Percentiles rank a stretch among this genome's conserved stretches.
phyloP scores from a whole-genome alignment of 1,140 invertebrate genomes.

The Trichomalopsis sarcophagae region DNA sequence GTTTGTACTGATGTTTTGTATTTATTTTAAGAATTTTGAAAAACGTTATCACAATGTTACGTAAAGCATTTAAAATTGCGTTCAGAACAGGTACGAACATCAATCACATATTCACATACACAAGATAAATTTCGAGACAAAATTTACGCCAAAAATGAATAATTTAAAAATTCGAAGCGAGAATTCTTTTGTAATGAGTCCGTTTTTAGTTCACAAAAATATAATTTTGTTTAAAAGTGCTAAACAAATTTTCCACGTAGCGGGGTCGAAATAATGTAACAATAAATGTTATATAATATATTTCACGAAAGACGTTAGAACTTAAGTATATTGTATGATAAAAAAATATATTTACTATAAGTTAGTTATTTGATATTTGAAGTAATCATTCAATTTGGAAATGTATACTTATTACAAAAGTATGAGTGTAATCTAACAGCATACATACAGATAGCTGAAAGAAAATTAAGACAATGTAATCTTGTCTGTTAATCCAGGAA shows the following conservation, averaged over 20 bases:
- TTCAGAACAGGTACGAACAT: no score
- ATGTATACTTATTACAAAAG: conserved; percentile 25
- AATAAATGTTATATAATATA: conserved; percentile 24
- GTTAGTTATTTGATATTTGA: conserved; percentile 15
- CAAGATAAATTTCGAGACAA: no score
- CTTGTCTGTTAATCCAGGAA: conserved; percentile 56
- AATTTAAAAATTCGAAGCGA: no score
- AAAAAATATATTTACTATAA: conserved; percentile 31
- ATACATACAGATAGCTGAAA: conserved; percentile 40
- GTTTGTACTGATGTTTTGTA: no score
- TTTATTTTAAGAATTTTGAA: no score
- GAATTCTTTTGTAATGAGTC: background rate
- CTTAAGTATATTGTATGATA: conserved; percentile 35
- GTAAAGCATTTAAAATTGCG: no score
- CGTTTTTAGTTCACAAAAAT: background rate
- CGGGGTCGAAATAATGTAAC: conserved; percentile 39
- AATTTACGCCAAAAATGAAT: no score
- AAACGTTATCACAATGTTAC: no score
- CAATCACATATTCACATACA: no score
- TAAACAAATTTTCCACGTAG: conserved; percentile 29
- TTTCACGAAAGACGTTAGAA: conserved; percentile 30
- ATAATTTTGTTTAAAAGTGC: conserved; percentile 1
- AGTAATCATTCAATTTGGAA: conserved; percentile 37
- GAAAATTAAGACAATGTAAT: conserved; percentile 51
- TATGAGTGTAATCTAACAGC: background rate